Base-by-base conservation (phyloP, 2,797 vertebrate species). In the Spinus pinus region DNA sequence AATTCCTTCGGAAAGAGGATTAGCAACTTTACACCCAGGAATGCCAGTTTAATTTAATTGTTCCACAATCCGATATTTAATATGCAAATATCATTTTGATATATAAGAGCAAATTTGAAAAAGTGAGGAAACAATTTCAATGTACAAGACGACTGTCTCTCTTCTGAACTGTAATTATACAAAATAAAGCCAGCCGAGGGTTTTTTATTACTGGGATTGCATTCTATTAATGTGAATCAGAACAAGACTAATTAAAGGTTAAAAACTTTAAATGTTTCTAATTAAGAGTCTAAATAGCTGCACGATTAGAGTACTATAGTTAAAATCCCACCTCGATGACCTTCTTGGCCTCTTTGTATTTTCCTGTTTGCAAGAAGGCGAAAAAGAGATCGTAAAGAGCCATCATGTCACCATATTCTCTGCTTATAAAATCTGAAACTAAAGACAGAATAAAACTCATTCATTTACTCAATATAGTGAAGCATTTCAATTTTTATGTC, bases 321-420 rank as follows among this genome's bases (percentile, higher is more conserved):
- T 94, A 94, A 95, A 95, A 94, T 83, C 98, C 92, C 95, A 99
- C 99, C 99, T 99, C 99, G 31, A 99, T 98, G 97, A 99, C 98
- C 97, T 99, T 99, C 87, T 98, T 98, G 94, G 99, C 99, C 96
- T 99, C 99, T 66, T 97, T 98, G 98, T 98, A 98, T 96, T 99
- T 99, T 90, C 98, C 98, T 5, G 98, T 98, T 95, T 98, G 97
- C 93, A 99, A 96, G 97, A 99, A 99, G 31, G 98, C 99, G 9
- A 99, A 99, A 98, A 98, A 99, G 93, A 99, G 98, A 96, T 99
- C 98, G 49, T 99, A 99, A 39, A 99, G 97, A 98, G 99, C 99
- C 20, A 96, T 97, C 99, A 99, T 99, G 97, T 99, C 99, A 19
- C 99, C 99, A 62, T 98, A 98, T 86, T 98, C 98, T 93, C 98